Evolutionary conservation across 2,113 vertebrate species (phyloP).

Genomic region (Podarcis muralis): DNA sequence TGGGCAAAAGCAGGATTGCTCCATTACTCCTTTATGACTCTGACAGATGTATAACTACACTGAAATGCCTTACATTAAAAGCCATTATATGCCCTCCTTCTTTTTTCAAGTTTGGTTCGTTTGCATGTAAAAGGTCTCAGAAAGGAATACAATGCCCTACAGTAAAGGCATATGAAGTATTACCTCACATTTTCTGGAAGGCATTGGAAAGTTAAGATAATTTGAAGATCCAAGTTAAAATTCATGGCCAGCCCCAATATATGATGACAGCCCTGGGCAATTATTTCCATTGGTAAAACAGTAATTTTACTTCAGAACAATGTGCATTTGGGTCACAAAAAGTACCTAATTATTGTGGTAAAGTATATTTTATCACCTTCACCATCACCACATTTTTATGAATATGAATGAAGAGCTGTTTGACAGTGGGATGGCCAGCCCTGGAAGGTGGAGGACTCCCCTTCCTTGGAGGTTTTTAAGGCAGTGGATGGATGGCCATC

Average conservation of each 20-base stretch:
- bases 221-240: neutral
- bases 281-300: too few species aligned
- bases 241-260: neutral
- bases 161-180: constrained; percentile 9
- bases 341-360: neutral
- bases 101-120: constrained; percentile 60
- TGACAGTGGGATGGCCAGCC: too few species aligned
- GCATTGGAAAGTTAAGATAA: neutral
- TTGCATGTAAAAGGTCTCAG: constrained; percentile 51
- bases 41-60: constrained; percentile 71
- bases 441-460: too few species aligned
- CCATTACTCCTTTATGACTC: constrained; percentile 74
- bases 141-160: constrained; percentile 52
- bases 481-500: too few species aligned
- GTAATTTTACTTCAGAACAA: neutral
- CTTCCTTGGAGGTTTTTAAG: too few species aligned
- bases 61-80: constrained; percentile 75
- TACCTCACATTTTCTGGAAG: neutral
- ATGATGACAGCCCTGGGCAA: neutral
- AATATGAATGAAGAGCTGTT: neutral
- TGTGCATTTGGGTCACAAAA: neutral
- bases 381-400: neutral
- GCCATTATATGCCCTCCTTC: constrained; percentile 62
- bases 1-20: constrained; percentile 81
- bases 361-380: neutral